A percentile compares a stretch with the other conserved stretches of the same genome.
Conservation (phyloP, 2,797 vertebrate genomes). For the Balearica regulorum region DNA sequence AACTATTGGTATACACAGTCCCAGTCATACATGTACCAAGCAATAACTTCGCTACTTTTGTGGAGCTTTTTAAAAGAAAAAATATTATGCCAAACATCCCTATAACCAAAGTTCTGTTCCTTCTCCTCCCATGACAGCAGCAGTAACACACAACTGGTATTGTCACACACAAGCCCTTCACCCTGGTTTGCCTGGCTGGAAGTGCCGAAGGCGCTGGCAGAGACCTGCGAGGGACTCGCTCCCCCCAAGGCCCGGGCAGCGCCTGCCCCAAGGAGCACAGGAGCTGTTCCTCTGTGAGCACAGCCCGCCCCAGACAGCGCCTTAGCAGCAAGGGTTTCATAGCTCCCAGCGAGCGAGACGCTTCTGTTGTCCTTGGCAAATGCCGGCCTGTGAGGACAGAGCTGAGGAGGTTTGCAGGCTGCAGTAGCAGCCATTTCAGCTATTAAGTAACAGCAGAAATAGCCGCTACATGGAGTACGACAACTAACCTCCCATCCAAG, state of each 20-base stretch:
- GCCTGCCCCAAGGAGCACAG: accelerated
- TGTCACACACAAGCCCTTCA: not conserved
- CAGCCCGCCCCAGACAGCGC: too few relatives aligned
- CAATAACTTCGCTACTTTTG: not conserved
- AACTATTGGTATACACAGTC: not conserved
- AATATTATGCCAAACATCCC: not conserved
- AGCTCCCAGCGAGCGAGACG: accelerated
- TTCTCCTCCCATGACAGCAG: not conserved
- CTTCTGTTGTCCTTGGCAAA: accelerated
- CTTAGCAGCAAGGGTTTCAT: too few relatives aligned
- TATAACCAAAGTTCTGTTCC: not conserved
- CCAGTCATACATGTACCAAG: accelerated
- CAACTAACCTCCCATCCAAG: not conserved
- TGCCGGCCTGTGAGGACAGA: not conserved
- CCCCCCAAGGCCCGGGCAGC: accelerated
- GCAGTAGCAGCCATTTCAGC: not conserved
- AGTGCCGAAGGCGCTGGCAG: accelerated
- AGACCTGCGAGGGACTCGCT: too few relatives aligned
- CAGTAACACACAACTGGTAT: not conserved
- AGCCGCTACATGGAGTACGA: accelerated
- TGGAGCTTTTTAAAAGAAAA: not conserved
- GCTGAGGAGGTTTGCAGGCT: not conserved
- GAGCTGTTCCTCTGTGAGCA: accelerated
- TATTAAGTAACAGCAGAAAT: not conserved
- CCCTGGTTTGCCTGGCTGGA: not conserved